Evolutionary conservation across 2,888 invertebrate genomes (phyloP).

Genomic region (Fragum whitleyi): DNA sequence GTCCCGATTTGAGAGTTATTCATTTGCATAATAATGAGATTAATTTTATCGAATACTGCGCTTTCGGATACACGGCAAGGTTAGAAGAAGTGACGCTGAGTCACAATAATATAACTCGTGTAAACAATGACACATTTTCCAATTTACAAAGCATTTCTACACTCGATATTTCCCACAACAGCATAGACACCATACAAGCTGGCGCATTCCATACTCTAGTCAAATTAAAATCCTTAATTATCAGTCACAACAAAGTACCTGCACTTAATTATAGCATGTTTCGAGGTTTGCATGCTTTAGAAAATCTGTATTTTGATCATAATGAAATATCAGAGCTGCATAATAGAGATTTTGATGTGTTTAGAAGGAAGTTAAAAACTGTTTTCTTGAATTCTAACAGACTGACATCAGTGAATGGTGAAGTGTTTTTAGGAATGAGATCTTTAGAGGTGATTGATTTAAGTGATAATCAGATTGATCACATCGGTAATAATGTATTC

Average conservation of each 20-base stretch:
- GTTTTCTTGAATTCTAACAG: conserved; percentile 65
- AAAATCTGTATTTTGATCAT: conserved; percentile 54
- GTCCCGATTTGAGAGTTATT: conserved; percentile 56
- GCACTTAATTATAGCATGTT: conserved; percentile 55
- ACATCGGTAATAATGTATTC: conserved; percentile 67
- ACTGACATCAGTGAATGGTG: conserved; percentile 57
- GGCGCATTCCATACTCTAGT: conserved; percentile 58
- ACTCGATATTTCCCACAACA: conserved; percentile 68
- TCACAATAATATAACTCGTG: conserved; percentile 53
- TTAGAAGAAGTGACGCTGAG: conserved; percentile 59
- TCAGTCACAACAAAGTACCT: conserved; percentile 62
- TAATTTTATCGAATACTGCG: conserved; percentile 57
- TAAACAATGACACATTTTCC: conserved; percentile 59
- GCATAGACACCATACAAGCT: conserved; percentile 51
- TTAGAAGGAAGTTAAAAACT: conserved; percentile 52
- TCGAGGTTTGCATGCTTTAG: conserved; percentile 60
- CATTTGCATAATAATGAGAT: conserved; percentile 63
- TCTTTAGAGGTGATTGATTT: conserved; percentile 66
- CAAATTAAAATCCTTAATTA: conserved; percentile 54
- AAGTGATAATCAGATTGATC: conserved; percentile 67
- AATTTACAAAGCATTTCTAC: conserved; percentile 52
- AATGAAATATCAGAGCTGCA: conserved; percentile 61
- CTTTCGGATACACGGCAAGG: conserved; percentile 57
- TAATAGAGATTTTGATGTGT: conserved; percentile 45
- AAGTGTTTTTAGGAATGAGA: conserved; percentile 68